These are phyloP conservation scores for Apaloderma vittatum DNA, from an alignment of 2,113 vertebrate genomes.

Conservation along the genomic window DNA sequence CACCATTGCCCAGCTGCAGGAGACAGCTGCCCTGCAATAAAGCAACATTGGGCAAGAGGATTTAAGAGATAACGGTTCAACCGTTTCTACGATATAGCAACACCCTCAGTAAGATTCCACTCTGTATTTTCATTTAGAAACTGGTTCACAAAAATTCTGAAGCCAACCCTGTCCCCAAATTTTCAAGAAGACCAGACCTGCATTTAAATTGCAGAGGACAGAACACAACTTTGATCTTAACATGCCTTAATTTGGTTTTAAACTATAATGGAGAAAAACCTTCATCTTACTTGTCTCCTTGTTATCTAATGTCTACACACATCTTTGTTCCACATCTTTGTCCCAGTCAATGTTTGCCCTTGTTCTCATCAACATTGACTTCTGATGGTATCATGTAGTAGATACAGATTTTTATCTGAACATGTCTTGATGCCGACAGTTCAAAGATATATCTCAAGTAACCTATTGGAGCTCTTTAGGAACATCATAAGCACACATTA, in stretches of 20 bases:
- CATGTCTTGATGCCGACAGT: not conserved
- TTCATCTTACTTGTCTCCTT: not conserved
- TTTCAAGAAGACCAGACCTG: not conserved
- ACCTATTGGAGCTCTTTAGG: not conserved
- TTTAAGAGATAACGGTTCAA: not conserved
- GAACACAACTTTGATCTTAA: not conserved
- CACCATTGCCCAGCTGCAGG: constrained; percentile 82
- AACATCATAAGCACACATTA: not conserved
- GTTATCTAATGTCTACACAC: not conserved
- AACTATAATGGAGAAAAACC: not conserved
- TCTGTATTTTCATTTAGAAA: not conserved
- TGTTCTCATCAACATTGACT: not conserved
- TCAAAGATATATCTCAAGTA: not conserved
- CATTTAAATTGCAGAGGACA: not conserved
- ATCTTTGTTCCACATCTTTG: not conserved
- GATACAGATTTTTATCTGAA: not conserved
- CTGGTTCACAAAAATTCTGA: not conserved
- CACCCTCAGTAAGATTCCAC: not conserved
- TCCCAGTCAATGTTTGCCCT: not conserved
- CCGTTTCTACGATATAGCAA: not conserved
- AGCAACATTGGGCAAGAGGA: not conserved
- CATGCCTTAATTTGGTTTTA: not conserved
- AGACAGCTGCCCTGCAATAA: constrained; percentile 75
- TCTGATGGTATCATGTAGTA: not conserved
- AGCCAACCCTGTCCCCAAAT: not conserved